Evolutionary conservation across 2,888 invertebrate genomes (phyloP), one percentile per base, ranked within the genome.

Genomic region (Thereva nobilitata): DNA sequence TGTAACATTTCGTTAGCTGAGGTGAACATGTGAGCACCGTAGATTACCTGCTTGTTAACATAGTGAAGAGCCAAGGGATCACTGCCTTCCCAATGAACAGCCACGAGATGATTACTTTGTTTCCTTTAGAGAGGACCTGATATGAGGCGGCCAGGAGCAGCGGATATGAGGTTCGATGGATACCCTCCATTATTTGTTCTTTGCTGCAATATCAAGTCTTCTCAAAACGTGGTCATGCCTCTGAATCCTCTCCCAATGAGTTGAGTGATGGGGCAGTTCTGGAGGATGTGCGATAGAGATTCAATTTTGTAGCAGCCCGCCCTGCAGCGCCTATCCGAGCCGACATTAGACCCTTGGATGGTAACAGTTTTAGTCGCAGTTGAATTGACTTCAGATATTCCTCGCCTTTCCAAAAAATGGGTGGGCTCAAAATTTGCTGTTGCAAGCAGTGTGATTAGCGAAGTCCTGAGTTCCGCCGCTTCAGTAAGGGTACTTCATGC

Each of bases 1-100:
- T 73, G 64, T 68, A 72, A 23, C 34, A 4, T 9, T 37, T 37
- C 34, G 4, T 23, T 4, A 8, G 10, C 34, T 9, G 10, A 10
- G 34, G 34, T 37, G 34, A 52, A 52, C 5, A 23, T 9, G 4
- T 7, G 52, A 4, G 7, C 5, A 37, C 52, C 34, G 34, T 52
- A 52, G 5, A 23, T 52, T 37, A 4, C 5, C 12, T 23, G 5
- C 34, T 52, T 52, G 34, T 52, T 8, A 4, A 4, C 34, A 12
- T 52, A 52, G 6, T 52, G 52, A 5, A 5, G 5, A 4, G 12
- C 4, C 7, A 52, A 9, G 7, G 52, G 35, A 7, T 23, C 7
- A 5, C n/a, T 5, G n/a, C 49, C 49, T 12, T 52, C 52, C 52
- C 52, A 52, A 37, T 52, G 7, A 7, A 52, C 9, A 23, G 5